Base-by-base conservation (phyloP, 2,888 invertebrate genomes). In the Harmothoe impar region DNA sequence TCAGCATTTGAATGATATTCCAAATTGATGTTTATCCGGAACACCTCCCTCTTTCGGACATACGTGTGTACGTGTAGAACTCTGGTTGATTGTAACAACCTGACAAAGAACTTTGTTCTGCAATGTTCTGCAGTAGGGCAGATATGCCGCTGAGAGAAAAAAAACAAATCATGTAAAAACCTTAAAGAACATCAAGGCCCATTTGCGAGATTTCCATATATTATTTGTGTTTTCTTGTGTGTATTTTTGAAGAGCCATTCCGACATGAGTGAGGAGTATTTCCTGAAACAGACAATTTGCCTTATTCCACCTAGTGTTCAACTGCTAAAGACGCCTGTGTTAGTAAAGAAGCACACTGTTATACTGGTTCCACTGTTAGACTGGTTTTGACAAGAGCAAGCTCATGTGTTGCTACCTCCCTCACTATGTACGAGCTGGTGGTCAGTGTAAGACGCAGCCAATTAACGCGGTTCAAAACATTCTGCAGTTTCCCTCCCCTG, bases 401-500 rank as follows among this genome's bases (percentile, higher is more conserved):
- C 25, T 77, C 25, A 43, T 43, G 43, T 43, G 43, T 43, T 43
- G 43, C 43, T 43, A 43, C 43, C 43, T 43, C 43, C 43, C 43
- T 43, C 43, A 43, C 43, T 43, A 43, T 62, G 62, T 62, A n/a
- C 1, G 23, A 20, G 62, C n/a, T 62, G 62, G 62, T n/a, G 62
- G 20, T n/a, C 62, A 62, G 62, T 20, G n/a, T 62, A 62, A 62
- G 33, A 78, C 78, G 3, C 25, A 78, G n/a, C n/a, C n/a, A 43
- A 43, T 7, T 43, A 78, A 78, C 31, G 33, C 52, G 86, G 86
- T 86, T 86, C 86, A 86, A 86, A 56, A 20, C 17, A n/a, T 29
- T 35, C 33, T 43, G 43, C 84, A 86, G 86, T 86, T 86, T 86
- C 86, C 86, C 86, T 86, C 81, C 33, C 81, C 52, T 86, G 86